A percentile compares a stretch with the other conserved stretches of the same genome.
These are phyloP conservation scores for Drosophila mercatorum DNA, from an alignment of 2,888 invertebrate genomes.

Conservation along the genomic window DNA sequence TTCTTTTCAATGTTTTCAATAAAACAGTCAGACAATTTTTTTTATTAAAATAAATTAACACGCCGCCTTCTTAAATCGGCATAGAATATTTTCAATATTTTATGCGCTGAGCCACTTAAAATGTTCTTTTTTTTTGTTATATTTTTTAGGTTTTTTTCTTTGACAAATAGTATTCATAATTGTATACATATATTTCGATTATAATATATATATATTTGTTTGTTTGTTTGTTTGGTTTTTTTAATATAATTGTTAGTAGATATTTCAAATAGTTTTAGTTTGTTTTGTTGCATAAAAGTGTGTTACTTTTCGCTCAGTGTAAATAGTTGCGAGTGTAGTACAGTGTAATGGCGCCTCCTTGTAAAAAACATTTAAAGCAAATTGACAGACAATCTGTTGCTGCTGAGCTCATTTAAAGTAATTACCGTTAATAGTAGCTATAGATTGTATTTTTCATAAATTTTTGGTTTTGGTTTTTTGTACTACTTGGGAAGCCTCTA, in stretches of 20 bases:
- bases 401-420: conserved; percentile 65
- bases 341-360: conserved; percentile 43
- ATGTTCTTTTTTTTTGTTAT: conserved; percentile 18
- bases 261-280: conserved; percentile 47
- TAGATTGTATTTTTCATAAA: conserved; percentile 25
- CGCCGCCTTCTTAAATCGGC: conserved; percentile 44
- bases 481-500: conserved; percentile 77
- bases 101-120: conserved; percentile 81
- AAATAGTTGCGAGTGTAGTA: conserved; percentile 51
- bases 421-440: conserved; percentile 37
- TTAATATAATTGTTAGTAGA: conserved; percentile 33
- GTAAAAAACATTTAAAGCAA: conserved; percentile 56
- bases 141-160: conserved; percentile 34
- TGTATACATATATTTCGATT: conserved; percentile 44
- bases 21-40: conserved; percentile 82
- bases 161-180: conserved; percentile 52
- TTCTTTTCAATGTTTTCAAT: conserved; percentile 55
- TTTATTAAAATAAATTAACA: conserved; percentile 64
- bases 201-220: conserved; percentile 26
- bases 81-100: conserved; percentile 76
- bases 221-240: conserved; percentile 15
- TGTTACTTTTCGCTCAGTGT: conserved; percentile 42
- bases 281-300: conserved; percentile 41
- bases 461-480: conserved; percentile 42
- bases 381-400: conserved; percentile 45